Base-by-base conservation (phyloP, 2,113 vertebrate genomes). In the Willisornis vidua region DNA sequence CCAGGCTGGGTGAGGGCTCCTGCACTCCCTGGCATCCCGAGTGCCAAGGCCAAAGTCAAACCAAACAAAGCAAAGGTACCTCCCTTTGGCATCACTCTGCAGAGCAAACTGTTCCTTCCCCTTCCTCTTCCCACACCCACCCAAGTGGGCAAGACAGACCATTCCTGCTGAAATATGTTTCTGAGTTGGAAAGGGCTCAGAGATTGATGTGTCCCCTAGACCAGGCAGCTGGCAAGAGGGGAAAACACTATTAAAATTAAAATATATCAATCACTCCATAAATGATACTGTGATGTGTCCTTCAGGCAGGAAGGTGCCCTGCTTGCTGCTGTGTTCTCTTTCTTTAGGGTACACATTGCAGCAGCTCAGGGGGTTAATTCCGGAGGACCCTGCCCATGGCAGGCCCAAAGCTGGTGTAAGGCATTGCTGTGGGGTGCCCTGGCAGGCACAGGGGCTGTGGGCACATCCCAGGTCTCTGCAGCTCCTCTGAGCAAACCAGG, bases 311-410 rank as follows among this genome's bases (percentile, higher is more conserved):
- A 87, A 59, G 43, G 65, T 87, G 10, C 52, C 37, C n/a, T 33
- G 19, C 29, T 78, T 52, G 65, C 52, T 41, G 43, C 57, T 7
- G 1, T 2, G 2, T 6, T 65, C 2, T 0, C 33, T 43, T 54
- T 43, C 43, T 51, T 77, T 7, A 19, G 49, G 19, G 10, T 25
- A 7, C 3, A 19, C n/a, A 8, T 0, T 0, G 23, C 54, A 74
- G 65, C 74, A 63, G 31, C 52, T 41, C 18, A 48, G n/a, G 5
- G 45, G 1, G 14, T 2, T 3, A 25, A 31, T 7, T 48, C 5
- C 4, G 14, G 81, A 24, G 49, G 33, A 65, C 11, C 54, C 35
- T 70, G 67, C 45, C 73, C 10, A 2, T 3, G 12, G 29, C 19
- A 70, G 12, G 26, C 41, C 31, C 14, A 16, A 10, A 84, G 19